These are phyloP conservation scores for Pachyuromys duprasi DNA, from an alignment of 2,797 vertebrate genomes.

Conservation along the genomic window DNA sequence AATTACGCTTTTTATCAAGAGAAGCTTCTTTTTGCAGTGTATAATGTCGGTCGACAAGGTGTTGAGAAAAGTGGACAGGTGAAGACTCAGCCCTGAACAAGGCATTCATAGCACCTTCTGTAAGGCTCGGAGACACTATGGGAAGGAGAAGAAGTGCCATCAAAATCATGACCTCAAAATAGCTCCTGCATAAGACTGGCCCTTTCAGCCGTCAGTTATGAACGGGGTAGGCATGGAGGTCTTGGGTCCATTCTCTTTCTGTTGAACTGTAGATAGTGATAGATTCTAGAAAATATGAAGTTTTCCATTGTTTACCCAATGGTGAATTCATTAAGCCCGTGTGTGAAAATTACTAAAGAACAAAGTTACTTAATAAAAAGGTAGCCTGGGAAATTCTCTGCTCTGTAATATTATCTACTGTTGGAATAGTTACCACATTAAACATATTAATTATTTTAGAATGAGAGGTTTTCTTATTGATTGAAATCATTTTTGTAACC, in stretches of 20 bases:
- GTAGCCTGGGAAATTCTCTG: background rate
- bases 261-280: background rate
- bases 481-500: background rate
- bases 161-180: no score
- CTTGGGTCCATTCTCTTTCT: background rate
- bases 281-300: background rate
- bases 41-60: background rate
- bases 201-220: background rate
- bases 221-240: background rate
- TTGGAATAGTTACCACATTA: background rate
- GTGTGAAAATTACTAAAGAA: background rate
- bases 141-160: background rate
- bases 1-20: background rate
- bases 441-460: conserved; percentile 31
- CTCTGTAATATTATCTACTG: background rate
- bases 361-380: background rate
- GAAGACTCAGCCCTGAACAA: background rate
- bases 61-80: background rate
- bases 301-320: background rate
- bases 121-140: background rate
- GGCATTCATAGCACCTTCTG: background rate
- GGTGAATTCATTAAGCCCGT: no score
- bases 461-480: background rate
- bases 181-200: background rate
- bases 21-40: background rate